Conservation (phyloP, 2,888 invertebrate genomes). For the Rotaria sp. region DNA sequence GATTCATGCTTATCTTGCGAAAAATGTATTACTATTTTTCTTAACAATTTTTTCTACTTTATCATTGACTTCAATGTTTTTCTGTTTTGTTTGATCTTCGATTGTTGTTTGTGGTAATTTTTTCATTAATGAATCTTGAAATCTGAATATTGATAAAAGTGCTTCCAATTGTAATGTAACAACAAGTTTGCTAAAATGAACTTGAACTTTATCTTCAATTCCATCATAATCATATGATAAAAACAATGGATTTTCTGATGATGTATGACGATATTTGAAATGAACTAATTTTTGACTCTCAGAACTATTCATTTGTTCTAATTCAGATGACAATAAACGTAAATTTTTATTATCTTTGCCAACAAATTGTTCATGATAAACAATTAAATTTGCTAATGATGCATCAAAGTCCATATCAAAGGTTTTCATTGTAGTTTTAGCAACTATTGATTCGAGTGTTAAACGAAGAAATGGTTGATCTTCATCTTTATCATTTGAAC, state of each 20-base stretch:
- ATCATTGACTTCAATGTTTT: not conserved
- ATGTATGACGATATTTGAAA: not conserved
- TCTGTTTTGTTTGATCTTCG: constrained; percentile 31
- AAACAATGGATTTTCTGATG: constrained; percentile 55
- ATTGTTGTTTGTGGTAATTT: constrained; percentile 29
- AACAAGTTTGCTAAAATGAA: constrained; percentile 72
- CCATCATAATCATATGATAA: constrained; percentile 59
- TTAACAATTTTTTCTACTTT: not conserved
- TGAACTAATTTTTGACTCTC: not conserved
- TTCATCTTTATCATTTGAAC: constrained; percentile 54
- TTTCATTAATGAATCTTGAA: constrained; percentile 45
- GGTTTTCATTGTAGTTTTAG: constrained; percentile 69
- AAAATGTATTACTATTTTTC: no score
- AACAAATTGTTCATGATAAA: constrained; percentile 58
- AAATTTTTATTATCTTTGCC: constrained; percentile 15
- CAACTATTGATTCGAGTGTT: constrained; percentile 66
- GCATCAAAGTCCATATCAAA: constrained; percentile 65
- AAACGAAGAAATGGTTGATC: constrained; percentile 56
- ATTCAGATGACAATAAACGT: not conserved
- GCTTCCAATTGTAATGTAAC: constrained; percentile 78
- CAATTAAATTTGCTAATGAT: constrained; percentile 67
- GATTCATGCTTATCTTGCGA: no score
- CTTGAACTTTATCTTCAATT: constrained; percentile 65
- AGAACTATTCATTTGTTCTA: not conserved
- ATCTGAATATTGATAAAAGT: constrained; percentile 62